Evolutionary conservation across 2,113 vertebrate species (phyloP).

Genomic region (Lontra canadensis): DNA sequence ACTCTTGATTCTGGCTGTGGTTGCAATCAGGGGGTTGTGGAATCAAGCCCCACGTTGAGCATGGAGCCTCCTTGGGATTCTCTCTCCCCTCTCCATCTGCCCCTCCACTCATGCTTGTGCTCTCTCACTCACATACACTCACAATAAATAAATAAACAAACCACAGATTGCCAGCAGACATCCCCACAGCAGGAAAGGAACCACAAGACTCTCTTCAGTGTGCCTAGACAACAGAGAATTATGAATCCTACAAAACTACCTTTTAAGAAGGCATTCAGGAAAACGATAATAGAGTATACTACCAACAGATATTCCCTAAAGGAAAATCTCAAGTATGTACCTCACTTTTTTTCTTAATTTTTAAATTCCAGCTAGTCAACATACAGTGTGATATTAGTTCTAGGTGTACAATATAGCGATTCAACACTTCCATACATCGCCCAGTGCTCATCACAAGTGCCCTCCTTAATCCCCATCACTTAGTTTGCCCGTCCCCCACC

Average conservation of each 20-base stretch:
- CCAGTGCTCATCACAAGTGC: neutral
- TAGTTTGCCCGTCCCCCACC: neutral
- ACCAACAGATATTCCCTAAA: neutral
- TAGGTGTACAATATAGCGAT: neutral
- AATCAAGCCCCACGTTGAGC: neutral
- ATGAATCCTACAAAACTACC: neutral
- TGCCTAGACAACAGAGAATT: neutral
- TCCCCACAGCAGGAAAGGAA: neutral
- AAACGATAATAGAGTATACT: neutral
- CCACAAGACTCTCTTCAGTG: neutral
- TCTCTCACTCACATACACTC: neutral
- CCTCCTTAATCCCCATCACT: neutral
- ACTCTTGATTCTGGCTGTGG: neutral
- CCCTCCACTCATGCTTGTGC: neutral
- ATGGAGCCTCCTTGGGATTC: neutral
- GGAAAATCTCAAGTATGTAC: neutral
- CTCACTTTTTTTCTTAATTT: neutral
- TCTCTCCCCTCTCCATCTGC: neutral
- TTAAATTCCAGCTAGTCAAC: neutral
- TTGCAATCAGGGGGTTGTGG: neutral
- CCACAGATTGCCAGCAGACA: neutral
- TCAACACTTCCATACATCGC: neutral
- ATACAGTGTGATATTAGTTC: neutral
- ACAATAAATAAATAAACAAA: neutral
- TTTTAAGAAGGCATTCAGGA: neutral